These are phyloP conservation scores for Brachylomia viminalis DNA, from an alignment of 2,888 invertebrate species.

Conservation along the genomic window DNA sequence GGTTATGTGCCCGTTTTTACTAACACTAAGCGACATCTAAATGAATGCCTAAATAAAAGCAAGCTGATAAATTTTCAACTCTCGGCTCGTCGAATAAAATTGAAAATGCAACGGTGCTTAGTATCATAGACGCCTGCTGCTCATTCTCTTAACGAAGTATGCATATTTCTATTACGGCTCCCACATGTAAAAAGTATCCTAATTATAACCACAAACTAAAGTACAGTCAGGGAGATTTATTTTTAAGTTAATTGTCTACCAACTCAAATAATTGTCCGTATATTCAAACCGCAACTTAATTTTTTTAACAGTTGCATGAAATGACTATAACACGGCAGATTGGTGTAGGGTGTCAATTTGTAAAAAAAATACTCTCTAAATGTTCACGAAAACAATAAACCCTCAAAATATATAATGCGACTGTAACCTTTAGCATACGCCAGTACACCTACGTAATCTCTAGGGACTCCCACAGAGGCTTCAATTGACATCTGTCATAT, in stretches of 20 bases:
- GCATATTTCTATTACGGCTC: background rate
- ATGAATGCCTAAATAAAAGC: background rate
- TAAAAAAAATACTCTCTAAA: background rate
- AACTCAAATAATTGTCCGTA: background rate
- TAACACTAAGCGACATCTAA: background rate
- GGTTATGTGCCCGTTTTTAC: background rate
- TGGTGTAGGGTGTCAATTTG: too few relatives aligned
- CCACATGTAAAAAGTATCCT: background rate
- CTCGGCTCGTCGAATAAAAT: too few relatives aligned
- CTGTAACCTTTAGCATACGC: slow-evolving; percentile 25
- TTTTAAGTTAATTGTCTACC: background rate
- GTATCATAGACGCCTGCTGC: background rate
- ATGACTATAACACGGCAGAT: background rate
- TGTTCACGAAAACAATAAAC: background rate
- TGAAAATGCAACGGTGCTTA: too few relatives aligned
- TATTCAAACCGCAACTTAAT: background rate
- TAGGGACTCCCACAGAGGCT: background rate
- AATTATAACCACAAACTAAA: background rate
- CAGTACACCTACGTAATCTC: slow-evolving; percentile 6
- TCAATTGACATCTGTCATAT: slow-evolving; percentile 45
- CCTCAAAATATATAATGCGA: background rate
- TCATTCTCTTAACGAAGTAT: background rate
- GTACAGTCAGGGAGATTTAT: too few relatives aligned
- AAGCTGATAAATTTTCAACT: too few relatives aligned
- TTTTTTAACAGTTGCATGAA: background rate